Base-by-base conservation (phyloP, 2,797 vertebrate species). In the Clarias platycephalus region DNA sequence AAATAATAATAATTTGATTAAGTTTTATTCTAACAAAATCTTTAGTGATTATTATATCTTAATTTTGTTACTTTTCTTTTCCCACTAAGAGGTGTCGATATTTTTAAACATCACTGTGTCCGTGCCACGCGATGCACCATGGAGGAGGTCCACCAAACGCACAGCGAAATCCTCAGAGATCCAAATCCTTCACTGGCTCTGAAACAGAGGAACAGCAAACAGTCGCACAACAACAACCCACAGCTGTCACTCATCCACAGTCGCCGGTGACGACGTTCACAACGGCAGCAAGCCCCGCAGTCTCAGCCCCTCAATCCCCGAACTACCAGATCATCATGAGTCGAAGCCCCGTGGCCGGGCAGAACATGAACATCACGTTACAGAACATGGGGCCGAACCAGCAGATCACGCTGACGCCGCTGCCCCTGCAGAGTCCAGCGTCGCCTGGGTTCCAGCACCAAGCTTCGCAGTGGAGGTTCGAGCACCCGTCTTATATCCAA, bases 281-380 rank as follows among this genome's bases (percentile, higher is more conserved):
- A 0, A 96, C 98, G 1, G 95, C 97, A 3, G 96, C 96, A 0
- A 99, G 97, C 90, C 97, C 98, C 4, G 58, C 62, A 0, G 77
- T 80, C 0, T 99, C 98, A 0, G 98, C 97, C 0, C 97, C 98
- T 4, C 98, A 98, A 89, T 99, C 98, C 2, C 97, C 98, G 8
- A 96, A 97, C 90, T 99, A 98, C 92, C 98, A 99, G 86, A 96
- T 97, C 87, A 96, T 96, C 90, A 97, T 99, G 97, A 99, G 95
- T 85, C 95, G 98, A 8, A 99, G 97, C 82, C 97, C 97, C 0
- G 97, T 96, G 57, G 93, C 97, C 0, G 94, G 94, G 63, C 97
- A 96, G 92, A 99, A 97, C 5, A 95, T 99, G 91, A 99, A 98
- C 94, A 97, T 99, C 91, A 96, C 98, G 0, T 93, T 99, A 85